Percentiles rank a stretch among this genome's conserved stretches.
phyloP scores from a whole-genome alignment of 1,140 invertebrate genomes.

The Drosophila kikkawai region DNA sequence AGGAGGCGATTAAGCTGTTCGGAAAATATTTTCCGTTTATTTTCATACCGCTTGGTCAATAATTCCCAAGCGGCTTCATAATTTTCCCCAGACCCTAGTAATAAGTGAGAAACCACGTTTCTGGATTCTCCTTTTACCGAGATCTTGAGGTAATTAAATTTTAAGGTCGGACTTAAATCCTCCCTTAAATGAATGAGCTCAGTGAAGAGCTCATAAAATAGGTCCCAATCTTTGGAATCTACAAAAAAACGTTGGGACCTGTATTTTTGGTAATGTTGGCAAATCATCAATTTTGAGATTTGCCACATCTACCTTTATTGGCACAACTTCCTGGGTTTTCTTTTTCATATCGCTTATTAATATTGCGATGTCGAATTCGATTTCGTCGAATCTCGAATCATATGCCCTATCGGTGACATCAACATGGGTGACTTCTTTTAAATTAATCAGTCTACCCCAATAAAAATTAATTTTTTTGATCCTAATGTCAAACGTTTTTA shows the following conservation, averaged over 20 bases:
- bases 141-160: too few species aligned
- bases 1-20: background rate
- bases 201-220: background rate
- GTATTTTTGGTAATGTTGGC: slow-evolving; percentile 4
- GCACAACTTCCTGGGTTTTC: background rate
- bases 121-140: too few species aligned
- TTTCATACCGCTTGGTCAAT: slow-evolving; percentile 21
- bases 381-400: background rate
- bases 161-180: too few species aligned
- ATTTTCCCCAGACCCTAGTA: too few species aligned
- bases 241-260: slow-evolving; percentile 10
- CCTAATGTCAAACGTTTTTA: background rate
- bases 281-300: slow-evolving; percentile 3
- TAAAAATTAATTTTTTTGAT: background rate
- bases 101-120: background rate
- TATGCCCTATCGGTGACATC: background rate
- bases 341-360: background rate
- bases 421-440: background rate
- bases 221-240: background rate
- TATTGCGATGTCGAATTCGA: background rate
- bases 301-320: background rate
- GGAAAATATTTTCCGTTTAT: slow-evolving; percentile 5
- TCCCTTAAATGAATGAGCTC: too few species aligned
- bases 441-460: background rate
- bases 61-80: too few species aligned